Percentiles rank a stretch among this genome's conserved stretches.
Evolutionary conservation across 2,797 vertebrate genomes (phyloP).

Genomic region (Pseudochaenichthys georgianus): DNA sequence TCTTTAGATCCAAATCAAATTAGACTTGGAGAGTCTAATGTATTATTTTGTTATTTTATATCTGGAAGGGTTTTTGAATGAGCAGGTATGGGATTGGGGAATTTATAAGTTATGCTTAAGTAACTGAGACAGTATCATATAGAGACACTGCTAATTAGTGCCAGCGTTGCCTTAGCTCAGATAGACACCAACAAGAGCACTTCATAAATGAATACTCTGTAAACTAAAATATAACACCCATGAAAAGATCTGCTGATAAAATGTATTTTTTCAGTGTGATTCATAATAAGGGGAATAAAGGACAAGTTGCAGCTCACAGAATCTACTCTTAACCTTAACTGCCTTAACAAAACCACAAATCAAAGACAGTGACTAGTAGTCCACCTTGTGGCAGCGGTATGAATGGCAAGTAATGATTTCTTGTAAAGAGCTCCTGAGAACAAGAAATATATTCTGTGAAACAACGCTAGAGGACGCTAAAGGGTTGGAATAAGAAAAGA

Average conservation of each 20-base stretch:
- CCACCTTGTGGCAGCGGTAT: slow-evolving; percentile 67
- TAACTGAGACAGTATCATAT: slow-evolving; percentile 15
- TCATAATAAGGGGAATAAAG: not conserved
- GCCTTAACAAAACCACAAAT: not conserved
- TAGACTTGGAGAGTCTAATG: slow-evolving; percentile 4
- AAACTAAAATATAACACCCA: slow-evolving; percentile 16
- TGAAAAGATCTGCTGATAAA: slow-evolving; percentile 16
- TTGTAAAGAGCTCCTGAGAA: not conserved
- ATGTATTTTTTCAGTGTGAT: not conserved
- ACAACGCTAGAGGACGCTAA: not conserved
- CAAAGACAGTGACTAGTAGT: slow-evolving; percentile 34
- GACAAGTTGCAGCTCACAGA: not conserved
- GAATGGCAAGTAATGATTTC: slow-evolving; percentile 11
- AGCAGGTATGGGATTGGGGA: slow-evolving; percentile 2
- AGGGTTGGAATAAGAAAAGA: not conserved
- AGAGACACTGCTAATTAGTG: slow-evolving; percentile 16
- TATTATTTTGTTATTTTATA: slow-evolving; percentile 12
- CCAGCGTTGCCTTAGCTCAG: not conserved
- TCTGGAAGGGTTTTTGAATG: slow-evolving; percentile 15
- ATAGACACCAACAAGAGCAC: slow-evolving; percentile 12
- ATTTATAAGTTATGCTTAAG: slow-evolving; percentile 14
- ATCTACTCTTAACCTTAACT: not conserved
- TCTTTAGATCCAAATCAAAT: not conserved
- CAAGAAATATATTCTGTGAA: not conserved
- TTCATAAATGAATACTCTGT: slow-evolving; percentile 17